Conservation (phyloP, 2,888 invertebrate genomes). For the Drosophila dives region DNA sequence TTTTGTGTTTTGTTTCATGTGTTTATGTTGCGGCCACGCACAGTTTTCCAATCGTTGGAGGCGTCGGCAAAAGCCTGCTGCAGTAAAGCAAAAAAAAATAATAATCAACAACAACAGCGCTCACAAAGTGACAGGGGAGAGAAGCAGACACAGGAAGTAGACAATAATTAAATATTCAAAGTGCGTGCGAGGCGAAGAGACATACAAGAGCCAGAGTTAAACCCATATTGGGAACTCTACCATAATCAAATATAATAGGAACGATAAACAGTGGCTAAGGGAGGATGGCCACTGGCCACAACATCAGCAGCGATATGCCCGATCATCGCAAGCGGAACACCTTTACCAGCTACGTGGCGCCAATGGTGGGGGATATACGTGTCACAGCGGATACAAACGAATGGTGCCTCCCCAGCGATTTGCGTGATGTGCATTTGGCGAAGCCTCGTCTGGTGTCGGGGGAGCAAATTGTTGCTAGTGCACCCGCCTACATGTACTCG, state of each 20-base stretch:
- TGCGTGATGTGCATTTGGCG: conserved; percentile 78
- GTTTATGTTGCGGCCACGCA: conserved; percentile 25
- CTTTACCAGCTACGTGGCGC: conserved; percentile 82
- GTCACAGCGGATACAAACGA: conserved; percentile 71
- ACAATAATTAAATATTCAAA: conserved; percentile 71
- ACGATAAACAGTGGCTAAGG: conserved; percentile 19
- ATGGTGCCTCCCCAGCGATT: conserved; percentile 79
- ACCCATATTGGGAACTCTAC: conserved; percentile 9
- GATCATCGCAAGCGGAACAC: conserved; percentile 80
- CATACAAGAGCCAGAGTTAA: conserved; percentile 13
- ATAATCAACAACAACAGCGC: conserved; percentile 13
- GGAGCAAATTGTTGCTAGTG: conserved; percentile 92
- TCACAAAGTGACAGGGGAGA: conserved; percentile 18
- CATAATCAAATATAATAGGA: conserved; percentile 13
- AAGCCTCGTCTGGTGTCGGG: conserved; percentile 73
- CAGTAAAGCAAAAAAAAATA: conserved; percentile 9
- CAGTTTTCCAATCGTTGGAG: conserved; percentile 38
- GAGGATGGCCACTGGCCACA: conserved; percentile 60
- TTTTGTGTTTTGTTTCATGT: conserved; percentile 21
- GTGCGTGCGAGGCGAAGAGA: conserved; percentile 40
- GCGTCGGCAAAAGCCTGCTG: conserved; percentile 39
- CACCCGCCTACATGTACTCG: conserved; percentile 93
- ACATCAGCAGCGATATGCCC: conserved; percentile 56
- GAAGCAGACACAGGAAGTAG: conserved; percentile 64
- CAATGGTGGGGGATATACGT: conserved; percentile 72